These are phyloP conservation scores for Embiotoca jacksoni DNA, from an alignment of 2,113 vertebrate species.

Conservation along the genomic window DNA sequence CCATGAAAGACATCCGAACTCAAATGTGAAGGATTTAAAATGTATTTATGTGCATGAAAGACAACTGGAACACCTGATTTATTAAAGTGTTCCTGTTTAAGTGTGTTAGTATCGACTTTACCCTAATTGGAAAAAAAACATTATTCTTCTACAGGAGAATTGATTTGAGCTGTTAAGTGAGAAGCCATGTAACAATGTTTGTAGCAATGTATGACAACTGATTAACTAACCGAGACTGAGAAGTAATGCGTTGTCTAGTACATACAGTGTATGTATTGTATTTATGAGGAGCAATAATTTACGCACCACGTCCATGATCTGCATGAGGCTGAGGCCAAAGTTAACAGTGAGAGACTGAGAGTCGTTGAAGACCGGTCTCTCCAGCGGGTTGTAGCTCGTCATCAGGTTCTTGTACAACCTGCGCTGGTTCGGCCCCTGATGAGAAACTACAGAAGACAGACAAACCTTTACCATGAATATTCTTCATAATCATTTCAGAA, in stretches of 20 bases:
- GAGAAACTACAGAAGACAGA: conserved; percentile 83
- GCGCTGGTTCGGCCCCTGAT: conserved; percentile 91
- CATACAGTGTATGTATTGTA: too few species aligned
- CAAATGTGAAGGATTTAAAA: background rate
- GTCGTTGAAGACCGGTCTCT: conserved; percentile 92
- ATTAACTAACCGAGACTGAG: background rate
- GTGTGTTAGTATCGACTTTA: background rate
- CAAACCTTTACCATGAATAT: background rate
- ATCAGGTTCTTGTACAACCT: conserved; percentile 90
- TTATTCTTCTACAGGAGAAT: background rate
- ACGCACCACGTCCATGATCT: conserved; percentile 98
- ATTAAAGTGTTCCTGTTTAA: background rate
- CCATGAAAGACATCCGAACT: background rate
- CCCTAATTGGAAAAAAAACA: background rate
- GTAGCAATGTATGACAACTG: background rate
- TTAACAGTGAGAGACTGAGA: conserved; percentile 90
- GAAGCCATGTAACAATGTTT: background rate
- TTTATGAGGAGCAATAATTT: background rate
- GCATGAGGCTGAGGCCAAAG: conserved; percentile 92
- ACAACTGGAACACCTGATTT: background rate
- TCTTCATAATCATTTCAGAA: too few species aligned
- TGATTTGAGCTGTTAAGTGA: background rate
- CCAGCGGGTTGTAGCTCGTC: conserved; percentile 89
- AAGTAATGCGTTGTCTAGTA: background rate
- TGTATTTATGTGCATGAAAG: background rate